Evolutionary conservation across 2,888 invertebrate genomes (phyloP), one percentile per base, ranked within the genome.

Genomic region (Apotomis betuletana): DNA sequence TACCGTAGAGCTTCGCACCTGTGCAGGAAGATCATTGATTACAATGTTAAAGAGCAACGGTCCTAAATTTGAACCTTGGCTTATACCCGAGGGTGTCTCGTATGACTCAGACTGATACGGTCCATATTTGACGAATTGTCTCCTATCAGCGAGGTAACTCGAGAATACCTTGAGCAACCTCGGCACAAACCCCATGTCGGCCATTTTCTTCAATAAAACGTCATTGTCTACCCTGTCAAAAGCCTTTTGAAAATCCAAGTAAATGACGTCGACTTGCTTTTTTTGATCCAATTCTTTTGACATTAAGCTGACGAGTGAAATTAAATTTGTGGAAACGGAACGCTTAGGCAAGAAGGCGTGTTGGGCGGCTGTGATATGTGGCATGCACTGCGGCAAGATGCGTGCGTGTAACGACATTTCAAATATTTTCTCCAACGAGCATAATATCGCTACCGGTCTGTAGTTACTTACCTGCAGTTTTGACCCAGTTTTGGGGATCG

Each of bases 221-320:
- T 69, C 59, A 3, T 67, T 65, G 27, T 65, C 65, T 4, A 64
- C 64, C 6, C 54, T 13, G 41, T 63, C 63, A 41, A 63, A 63
- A 4, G 41, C 63, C 9, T 63, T 63, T n/a, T 15, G 38, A 6
- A 65, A 57, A 10, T 64, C 64, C 3, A 64, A 44, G 4, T 67
- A 58, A 10, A 67, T 36, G 3, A 67, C 12, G 13, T 67, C 67
- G 5, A 55, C 55, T 13, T 65, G 64, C n/a, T 12, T 27, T 12
- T 41, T 10, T 1, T 3, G 4, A 8, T 65, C 64, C 64, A 65
- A 44, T 8, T 55, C 54, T 9, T 5, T 5, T 6, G 44, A 13
- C 1, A 65, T 10, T 12, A 55, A 13, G 51, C 54, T 51, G 3
- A 65, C 64, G 2, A 55, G 27, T 3, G 5, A 8, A 1, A 52